A percentile compares a stretch with the other conserved stretches of the same genome.
Conservation (phyloP, 1,140 invertebrate genomes). For the Tenebrio molitor region DNA sequence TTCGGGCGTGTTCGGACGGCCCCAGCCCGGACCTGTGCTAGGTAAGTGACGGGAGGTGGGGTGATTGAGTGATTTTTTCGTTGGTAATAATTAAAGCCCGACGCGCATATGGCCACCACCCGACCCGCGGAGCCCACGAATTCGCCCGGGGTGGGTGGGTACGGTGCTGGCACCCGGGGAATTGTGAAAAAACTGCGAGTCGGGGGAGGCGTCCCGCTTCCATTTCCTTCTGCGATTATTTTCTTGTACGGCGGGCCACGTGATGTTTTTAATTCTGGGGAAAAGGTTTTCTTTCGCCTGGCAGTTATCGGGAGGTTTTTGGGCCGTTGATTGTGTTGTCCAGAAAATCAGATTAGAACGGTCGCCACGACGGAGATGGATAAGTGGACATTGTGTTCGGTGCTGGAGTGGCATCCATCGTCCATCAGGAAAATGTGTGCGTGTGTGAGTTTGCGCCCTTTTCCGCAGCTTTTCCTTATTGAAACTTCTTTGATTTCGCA, state of each 20-base stretch:
- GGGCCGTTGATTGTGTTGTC: constrained; percentile 42
- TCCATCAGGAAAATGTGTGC: constrained; percentile 28
- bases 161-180: no score
- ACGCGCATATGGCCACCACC: neutral
- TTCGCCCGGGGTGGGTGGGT: no score
- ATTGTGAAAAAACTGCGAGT: no score
- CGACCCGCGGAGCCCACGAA: no score
- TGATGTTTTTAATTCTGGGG: constrained; percentile 21
- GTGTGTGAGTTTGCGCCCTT: constrained; percentile 16
- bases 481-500: neutral
- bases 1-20: constrained; percentile 33
- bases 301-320: constrained; percentile 10
- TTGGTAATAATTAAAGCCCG: no score
- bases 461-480: neutral
- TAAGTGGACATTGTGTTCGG: constrained; percentile 49
- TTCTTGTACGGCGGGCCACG: neutral
- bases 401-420: constrained; percentile 17
- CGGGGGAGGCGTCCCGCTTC: no score
- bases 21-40: no score
- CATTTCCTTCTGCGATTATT: no score
- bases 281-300: constrained; percentile 31
- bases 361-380: constrained; percentile 46
- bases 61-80: no score
- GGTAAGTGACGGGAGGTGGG: neutral
- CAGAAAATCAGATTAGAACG: constrained; percentile 44